Evolutionary conservation across 2,888 invertebrate genomes (phyloP).

Genomic region (Gerris lacustris): DNA sequence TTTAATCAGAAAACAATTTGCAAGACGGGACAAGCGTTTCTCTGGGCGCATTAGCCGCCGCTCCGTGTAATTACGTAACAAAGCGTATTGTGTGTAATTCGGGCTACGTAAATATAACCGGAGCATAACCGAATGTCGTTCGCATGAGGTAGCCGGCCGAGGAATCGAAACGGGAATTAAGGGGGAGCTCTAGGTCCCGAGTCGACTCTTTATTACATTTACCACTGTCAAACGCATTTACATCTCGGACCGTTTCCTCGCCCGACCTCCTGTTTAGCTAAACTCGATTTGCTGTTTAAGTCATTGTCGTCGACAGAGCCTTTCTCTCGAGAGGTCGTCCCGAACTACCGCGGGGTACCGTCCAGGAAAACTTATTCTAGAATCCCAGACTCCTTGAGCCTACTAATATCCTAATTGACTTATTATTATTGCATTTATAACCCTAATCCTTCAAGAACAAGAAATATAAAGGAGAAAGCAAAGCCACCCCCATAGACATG

Average conservation of each 20-base stretch:
- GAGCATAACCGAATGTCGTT: not conserved
- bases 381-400: no score
- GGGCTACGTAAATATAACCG: not conserved
- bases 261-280: no score
- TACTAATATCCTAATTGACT: no score
- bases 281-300: no score
- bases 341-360: no score
- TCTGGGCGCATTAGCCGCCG: not conserved
- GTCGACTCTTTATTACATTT: not conserved
- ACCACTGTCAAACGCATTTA: not conserved
- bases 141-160: not conserved
- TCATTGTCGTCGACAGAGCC: no score
- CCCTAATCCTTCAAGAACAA: no score
- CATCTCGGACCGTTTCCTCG: not conserved
- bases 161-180: not conserved
- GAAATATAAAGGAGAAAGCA: no score
- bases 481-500: no score
- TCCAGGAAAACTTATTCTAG: no score
- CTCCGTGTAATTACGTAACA: not conserved
- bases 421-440: no score
- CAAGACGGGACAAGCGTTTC: not conserved
- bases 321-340: no score
- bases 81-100: slow-evolving; percentile 3
- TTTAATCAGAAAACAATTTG: slow-evolving; percentile 2
- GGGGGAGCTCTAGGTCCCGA: not conserved